Evolutionary conservation across 2,797 vertebrate genomes (phyloP).

Genomic region (Gymnothorax reevesii): DNA sequence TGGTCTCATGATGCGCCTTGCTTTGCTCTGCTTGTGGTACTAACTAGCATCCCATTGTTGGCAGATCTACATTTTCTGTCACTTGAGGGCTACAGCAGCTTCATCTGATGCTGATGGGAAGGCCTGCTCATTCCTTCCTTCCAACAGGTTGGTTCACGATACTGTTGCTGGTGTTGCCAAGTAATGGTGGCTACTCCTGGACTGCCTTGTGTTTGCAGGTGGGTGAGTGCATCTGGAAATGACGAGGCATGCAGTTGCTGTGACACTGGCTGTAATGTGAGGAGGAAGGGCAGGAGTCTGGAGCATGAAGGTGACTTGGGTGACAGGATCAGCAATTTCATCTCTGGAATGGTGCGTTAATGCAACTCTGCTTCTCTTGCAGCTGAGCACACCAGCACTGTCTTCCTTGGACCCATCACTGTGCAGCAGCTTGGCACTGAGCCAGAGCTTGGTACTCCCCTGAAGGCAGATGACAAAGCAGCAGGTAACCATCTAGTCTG

Average conservation of each 20-base stretch:
- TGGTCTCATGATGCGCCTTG: too few relatives aligned
- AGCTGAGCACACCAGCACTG: conserved; percentile 41
- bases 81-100: conserved; percentile 58
- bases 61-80: conserved; percentile 70
- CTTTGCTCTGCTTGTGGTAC: background rate
- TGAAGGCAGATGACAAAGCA: background rate
- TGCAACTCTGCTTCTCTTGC: conserved; percentile 32
- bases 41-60: background rate
- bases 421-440: conserved; percentile 23
- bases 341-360: background rate
- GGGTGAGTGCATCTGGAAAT: conserved; percentile 56
- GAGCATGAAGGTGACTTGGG: conserved; percentile 30
- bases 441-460: conserved; percentile 11
- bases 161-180: conserved; percentile 26
- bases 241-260: conserved; percentile 58
- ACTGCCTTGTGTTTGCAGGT: conserved; percentile 46
- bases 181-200: background rate
- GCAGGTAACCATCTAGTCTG: conserved; percentile 29
- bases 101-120: conserved; percentile 43
- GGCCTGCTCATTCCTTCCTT: conserved; percentile 64
- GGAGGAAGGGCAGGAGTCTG: conserved; percentile 44
- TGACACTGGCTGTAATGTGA: conserved; percentile 28
- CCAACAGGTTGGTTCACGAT: conserved; percentile 37
- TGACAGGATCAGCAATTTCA: too few relatives aligned
- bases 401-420: conserved; percentile 53